These are phyloP conservation scores for Pelosia muscerda DNA, from an alignment of 2,888 invertebrate species.

Conservation along the genomic window DNA sequence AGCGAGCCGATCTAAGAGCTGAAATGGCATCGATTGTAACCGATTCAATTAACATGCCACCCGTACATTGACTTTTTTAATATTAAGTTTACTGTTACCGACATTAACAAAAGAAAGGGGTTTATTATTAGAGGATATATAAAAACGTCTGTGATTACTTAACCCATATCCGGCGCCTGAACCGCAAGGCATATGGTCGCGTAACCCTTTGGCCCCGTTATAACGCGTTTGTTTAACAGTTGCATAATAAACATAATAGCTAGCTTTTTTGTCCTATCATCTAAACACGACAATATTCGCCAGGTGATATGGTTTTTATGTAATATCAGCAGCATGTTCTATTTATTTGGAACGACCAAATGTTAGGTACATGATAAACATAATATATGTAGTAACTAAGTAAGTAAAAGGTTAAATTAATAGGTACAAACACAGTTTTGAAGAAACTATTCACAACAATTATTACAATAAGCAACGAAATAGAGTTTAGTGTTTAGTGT, in stretches of 20 bases:
- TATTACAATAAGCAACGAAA: background rate
- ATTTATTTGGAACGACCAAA: slow-evolving; percentile 31
- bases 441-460: background rate
- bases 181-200: slow-evolving; percentile 74
- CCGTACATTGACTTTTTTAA: slow-evolving; percentile 67
- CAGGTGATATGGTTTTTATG: slow-evolving; percentile 69
- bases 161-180: slow-evolving; percentile 83
- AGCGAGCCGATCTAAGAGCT: slow-evolving; percentile 57
- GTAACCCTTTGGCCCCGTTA: slow-evolving; percentile 87
- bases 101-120: slow-evolving; percentile 74
- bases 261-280: slow-evolving; percentile 65
- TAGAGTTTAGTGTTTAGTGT: slow-evolving; percentile 39
- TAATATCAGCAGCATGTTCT: slow-evolving; percentile 35
- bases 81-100: slow-evolving; percentile 70
- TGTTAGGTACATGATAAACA: slow-evolving; percentile 1
- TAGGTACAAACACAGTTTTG: background rate
- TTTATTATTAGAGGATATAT: slow-evolving; percentile 75
- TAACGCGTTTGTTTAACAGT: slow-evolving; percentile 75
- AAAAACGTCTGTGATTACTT: slow-evolving; percentile 80
- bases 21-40: slow-evolving; percentile 64
- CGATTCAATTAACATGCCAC: slow-evolving; percentile 76
- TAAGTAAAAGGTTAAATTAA: background rate
- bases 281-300: slow-evolving; percentile 56
- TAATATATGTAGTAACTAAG: background rate
- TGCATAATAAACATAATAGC: slow-evolving; percentile 77